Percentiles rank a stretch among this genome's conserved stretches.
Evolutionary conservation across 2,888 invertebrate genomes (phyloP).

Genomic region (Campaea margaritaria): DNA sequence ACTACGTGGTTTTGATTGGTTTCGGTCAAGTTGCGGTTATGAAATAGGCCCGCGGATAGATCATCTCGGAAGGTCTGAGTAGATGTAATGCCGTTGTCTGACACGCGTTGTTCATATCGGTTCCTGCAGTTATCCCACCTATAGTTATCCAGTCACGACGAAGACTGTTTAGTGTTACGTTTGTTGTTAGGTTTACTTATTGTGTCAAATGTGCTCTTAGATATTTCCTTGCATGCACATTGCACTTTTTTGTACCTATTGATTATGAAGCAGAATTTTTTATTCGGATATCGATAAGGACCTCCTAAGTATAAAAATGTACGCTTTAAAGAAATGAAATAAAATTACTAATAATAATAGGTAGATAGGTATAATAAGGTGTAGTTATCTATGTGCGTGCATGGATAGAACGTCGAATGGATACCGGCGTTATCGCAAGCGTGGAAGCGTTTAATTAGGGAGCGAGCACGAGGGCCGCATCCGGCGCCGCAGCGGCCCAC

Average conservation of each 20-base stretch:
- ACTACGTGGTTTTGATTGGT: no score
- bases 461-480: neutral
- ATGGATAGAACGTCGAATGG: constrained; percentile 49
- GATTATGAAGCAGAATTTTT: constrained; percentile 61
- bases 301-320: constrained; percentile 84
- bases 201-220: constrained; percentile 64
- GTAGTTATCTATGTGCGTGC: constrained; percentile 75
- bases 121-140: constrained; percentile 79
- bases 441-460: constrained; percentile 19
- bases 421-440: constrained; percentile 21
- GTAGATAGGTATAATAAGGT: constrained; percentile 80
- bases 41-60: neutral
- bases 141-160: constrained; percentile 77
- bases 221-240: constrained; percentile 72
- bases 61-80: constrained; percentile 15
- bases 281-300: constrained; percentile 75
- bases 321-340: constrained; percentile 83
- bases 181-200: constrained; percentile 76
- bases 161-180: constrained; percentile 82
- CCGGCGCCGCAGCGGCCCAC: constrained; percentile 6
- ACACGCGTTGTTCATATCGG: constrained; percentile 52
- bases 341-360: constrained; percentile 80
- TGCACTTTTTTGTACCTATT: constrained; percentile 67
- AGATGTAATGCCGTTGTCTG: constrained; percentile 37
- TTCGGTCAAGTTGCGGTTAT: neutral